These are phyloP conservation scores for Himalopsyche tibetana DNA, from an alignment of 2,888 invertebrate species.

Conservation along the genomic window DNA sequence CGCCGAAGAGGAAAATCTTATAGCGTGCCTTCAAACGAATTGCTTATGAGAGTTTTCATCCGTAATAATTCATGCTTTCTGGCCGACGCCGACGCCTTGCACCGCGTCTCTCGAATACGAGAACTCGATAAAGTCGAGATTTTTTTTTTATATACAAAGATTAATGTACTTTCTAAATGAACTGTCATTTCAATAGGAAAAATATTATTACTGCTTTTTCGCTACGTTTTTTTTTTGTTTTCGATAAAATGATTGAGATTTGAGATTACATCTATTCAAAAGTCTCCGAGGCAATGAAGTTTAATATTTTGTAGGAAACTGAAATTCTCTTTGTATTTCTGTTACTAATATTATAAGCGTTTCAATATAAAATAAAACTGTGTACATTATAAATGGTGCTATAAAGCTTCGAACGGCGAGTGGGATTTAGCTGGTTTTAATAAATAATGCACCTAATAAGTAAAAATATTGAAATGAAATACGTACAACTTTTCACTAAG, in stretches of 20 bases:
- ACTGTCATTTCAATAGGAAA: constrained; percentile 44
- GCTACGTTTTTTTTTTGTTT: constrained; percentile 11
- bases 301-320: not conserved
- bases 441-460: too few species aligned
- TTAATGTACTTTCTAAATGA: constrained; percentile 48
- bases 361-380: too few species aligned
- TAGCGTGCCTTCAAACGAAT: constrained; percentile 49
- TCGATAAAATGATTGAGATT: constrained; percentile 3
- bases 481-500: too few species aligned
- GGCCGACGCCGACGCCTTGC: constrained; percentile 53
- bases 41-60: constrained; percentile 58
- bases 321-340: too few species aligned
- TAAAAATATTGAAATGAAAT: too few species aligned
- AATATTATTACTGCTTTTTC: constrained; percentile 14
- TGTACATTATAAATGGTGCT: too few species aligned
- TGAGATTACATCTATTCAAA: constrained; percentile 8
- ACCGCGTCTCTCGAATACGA: constrained; percentile 31
- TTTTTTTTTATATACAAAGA: constrained; percentile 54
- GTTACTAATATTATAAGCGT: too few species aligned
- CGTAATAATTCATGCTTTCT: constrained; percentile 61
- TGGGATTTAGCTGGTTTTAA: too few species aligned
- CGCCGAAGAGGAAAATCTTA: constrained; percentile 47
- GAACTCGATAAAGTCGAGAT: constrained; percentile 49
- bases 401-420: too few species aligned
- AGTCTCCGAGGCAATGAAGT: not conserved